Percentiles rank a stretch among this genome's conserved stretches.
Conservation (phyloP, 37 sponge, comb jelly and placozoan genomes). For the Tethya wilhelma region DNA sequence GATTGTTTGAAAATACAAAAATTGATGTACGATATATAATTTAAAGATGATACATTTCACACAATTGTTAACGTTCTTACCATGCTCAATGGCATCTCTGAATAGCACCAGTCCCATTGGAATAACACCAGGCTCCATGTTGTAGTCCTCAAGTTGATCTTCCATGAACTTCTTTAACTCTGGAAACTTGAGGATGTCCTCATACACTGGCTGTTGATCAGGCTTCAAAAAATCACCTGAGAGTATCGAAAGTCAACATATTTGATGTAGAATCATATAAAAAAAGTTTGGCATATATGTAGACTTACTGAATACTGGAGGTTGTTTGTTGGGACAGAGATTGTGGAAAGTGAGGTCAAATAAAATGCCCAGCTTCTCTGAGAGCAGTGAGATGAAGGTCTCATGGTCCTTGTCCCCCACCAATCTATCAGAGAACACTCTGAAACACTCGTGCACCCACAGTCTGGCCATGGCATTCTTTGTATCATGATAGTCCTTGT, state of each 20-base stretch:
- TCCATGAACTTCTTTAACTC: constrained; percentile 93
- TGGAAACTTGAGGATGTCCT: constrained; percentile 90
- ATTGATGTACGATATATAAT: too few species aligned
- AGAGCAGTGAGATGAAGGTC: constrained; percentile 79
- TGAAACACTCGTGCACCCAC: constrained; percentile 98
- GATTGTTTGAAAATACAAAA: neutral
- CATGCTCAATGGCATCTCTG: constrained; percentile 98
- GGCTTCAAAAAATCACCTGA: constrained; percentile 77
- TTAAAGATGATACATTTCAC: too few species aligned
- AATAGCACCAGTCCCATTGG: constrained; percentile 97
- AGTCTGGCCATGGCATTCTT: constrained; percentile 89
- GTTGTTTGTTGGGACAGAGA: constrained; percentile 86
- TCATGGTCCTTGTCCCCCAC: constrained; percentile 93
- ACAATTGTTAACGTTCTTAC: too few species aligned
- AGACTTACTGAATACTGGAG: constrained; percentile 86
- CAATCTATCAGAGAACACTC: constrained; percentile 97
- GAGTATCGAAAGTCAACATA: neutral
- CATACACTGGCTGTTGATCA: constrained; percentile 87
- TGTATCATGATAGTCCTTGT: constrained; percentile 98
- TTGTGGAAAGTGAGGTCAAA: constrained; percentile 97
- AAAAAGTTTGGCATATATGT: neutral
- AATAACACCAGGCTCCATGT: constrained; percentile 97
- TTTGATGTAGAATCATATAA: neutral
- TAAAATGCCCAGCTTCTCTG: constrained; percentile 88
- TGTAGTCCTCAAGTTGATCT: constrained; percentile 95